phyloP scores from a whole-genome alignment of 2,113 vertebrate species.

The Saccopteryx bilineata region DNA sequence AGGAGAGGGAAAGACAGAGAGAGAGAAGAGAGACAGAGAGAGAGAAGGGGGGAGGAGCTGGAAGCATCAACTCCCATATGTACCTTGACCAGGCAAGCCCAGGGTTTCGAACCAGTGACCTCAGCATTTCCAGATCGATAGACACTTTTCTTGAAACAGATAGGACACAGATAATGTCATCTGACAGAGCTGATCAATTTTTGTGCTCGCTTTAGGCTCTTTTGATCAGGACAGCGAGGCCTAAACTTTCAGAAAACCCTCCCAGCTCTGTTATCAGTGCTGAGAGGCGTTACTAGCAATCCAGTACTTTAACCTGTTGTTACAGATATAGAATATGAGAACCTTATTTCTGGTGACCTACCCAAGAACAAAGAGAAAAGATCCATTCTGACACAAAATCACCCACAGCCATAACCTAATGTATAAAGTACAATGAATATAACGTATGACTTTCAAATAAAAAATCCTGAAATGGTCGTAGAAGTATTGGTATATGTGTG shows the following conservation, averaged over 20 bases:
- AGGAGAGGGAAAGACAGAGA: too few relatives aligned
- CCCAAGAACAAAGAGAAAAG: neutral
- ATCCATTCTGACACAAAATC: neutral
- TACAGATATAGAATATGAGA: slow-evolving; percentile 12
- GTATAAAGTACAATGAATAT: neutral
- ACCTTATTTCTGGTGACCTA: neutral
- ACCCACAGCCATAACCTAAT: neutral
- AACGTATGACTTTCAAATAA: neutral
- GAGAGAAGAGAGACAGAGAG: too few relatives aligned
- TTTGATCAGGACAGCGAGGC: neutral
- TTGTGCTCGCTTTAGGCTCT: neutral
- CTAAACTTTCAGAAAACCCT: neutral
- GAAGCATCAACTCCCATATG: too few relatives aligned
- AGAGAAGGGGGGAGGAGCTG: too few relatives aligned
- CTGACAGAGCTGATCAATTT: neutral
- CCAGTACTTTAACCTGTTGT: neutral
- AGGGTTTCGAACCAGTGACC: too few relatives aligned
- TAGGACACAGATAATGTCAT: neutral
- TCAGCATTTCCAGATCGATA: too few relatives aligned
- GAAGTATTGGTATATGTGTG: neutral
- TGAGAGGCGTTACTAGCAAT: too few relatives aligned
- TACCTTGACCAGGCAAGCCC: too few relatives aligned
- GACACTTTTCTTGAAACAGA: neutral
- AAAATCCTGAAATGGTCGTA: neutral
- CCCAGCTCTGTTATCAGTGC: neutral